phyloP scores from a whole-genome alignment of 1,140 invertebrate genomes.

The Drosophila auraria region DNA sequence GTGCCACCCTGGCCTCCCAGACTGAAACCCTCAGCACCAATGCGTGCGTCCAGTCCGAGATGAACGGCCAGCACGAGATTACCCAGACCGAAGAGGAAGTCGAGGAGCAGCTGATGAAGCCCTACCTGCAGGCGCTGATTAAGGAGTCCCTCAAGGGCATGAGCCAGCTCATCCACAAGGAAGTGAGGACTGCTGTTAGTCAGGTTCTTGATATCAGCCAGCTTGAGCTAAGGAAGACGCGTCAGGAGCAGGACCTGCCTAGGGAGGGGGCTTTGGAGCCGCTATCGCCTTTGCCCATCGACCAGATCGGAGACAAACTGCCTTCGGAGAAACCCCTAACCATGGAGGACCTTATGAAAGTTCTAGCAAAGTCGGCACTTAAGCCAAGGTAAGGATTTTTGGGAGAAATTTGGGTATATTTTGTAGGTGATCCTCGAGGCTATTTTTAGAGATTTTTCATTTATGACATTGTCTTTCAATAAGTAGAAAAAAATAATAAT shows the following conservation, averaged over 20 bases:
- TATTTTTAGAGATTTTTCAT: neutral
- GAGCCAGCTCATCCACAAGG: conserved; percentile 13
- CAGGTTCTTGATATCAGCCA: conserved; percentile 18
- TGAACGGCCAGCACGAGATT: neutral
- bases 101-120: conserved; percentile 10
- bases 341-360: neutral
- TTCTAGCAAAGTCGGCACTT: neutral
- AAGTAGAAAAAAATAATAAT: no score
- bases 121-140: conserved; percentile 15
- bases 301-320: conserved; percentile 2
- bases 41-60: conserved; percentile 1
- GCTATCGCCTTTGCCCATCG: neutral
- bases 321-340: neutral
- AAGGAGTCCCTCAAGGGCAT: conserved; percentile 14
- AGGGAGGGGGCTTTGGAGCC: conserved; percentile 15
- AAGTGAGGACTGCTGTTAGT: conserved; percentile 22
- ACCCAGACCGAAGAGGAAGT: conserved; percentile 33
- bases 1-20: neutral
- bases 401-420: no score
- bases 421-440: neutral
- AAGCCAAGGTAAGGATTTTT: neutral
- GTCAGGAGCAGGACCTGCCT: neutral
- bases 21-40: neutral
- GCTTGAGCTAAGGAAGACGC: neutral
- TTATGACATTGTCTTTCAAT: no score